Percentiles rank a stretch among this genome's conserved stretches.
These are phyloP conservation scores for Megaceryle maxima DNA, from an alignment of 2,113 vertebrate species.

Conservation along the genomic window DNA sequence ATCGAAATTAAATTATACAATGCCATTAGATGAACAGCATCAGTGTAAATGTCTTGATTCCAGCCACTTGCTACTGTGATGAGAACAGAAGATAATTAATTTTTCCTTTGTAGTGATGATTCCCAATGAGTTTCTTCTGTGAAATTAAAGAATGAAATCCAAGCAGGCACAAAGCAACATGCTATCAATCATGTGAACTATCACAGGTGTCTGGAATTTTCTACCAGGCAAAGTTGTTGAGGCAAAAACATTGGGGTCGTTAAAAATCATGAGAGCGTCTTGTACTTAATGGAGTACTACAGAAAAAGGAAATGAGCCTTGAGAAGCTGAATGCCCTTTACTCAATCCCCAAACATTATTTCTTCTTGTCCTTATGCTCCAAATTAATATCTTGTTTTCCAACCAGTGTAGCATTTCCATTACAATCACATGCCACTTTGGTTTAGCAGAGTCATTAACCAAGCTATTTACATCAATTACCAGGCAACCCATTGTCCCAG, in stretches of 20 bases:
- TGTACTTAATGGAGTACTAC: slow-evolving; percentile 61
- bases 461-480: slow-evolving; percentile 34
- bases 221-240: background rate
- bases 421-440: slow-evolving; percentile 38
- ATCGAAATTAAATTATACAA: background rate
- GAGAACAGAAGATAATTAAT: background rate
- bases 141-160: background rate
- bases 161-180: background rate
- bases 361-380: slow-evolving; percentile 54
- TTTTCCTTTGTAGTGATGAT: background rate
- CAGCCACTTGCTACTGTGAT: background rate
- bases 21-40: background rate
- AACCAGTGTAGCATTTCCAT: slow-evolving; percentile 39
- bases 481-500: background rate
- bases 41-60: background rate
- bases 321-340: slow-evolving; percentile 55
- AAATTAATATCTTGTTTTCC: slow-evolving; percentile 66
- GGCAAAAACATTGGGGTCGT: slow-evolving; percentile 13
- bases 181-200: background rate
- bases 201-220: background rate
- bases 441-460: slow-evolving; percentile 44
- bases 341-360: slow-evolving; percentile 46
- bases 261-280: slow-evolving; percentile 60
- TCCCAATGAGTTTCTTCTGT: background rate
- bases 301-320: slow-evolving; percentile 64